Evolutionary conservation across 1,140 invertebrate species (phyloP).

Genomic region (Pseudomyrmex flavicornis): DNA sequence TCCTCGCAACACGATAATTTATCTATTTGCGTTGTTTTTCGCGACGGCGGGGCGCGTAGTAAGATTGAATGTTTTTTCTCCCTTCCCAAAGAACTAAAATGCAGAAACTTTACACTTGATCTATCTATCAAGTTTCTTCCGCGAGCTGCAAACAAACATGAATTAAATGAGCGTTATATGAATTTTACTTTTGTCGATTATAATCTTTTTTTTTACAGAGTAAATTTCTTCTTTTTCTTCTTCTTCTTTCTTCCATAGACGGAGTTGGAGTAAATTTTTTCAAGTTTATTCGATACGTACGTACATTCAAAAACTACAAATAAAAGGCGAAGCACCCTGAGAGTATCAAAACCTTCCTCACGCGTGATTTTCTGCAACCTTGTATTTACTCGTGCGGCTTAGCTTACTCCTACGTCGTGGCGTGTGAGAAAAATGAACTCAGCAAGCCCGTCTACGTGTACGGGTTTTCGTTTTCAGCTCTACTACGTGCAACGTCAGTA

Average conservation of each 20-base stretch:
- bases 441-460: conserved; percentile 21
- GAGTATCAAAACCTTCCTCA: not conserved
- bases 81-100: not conserved
- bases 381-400: conserved; percentile 34
- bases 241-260: no score
- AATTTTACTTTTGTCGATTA: no score
- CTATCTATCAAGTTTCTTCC: no score
- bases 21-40: not conserved
- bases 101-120: not conserved
- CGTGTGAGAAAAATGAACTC: conserved; percentile 45
- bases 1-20: not conserved
- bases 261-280: no score
- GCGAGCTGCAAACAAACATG: no score
- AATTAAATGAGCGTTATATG: no score
- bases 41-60: not conserved
- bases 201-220: no score
- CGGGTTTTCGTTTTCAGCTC: conserved; percentile 58
- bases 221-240: no score
- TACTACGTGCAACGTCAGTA: conserved; percentile 70
- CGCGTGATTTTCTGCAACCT: conserved; percentile 36
- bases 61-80: not conserved
- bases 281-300: no score
- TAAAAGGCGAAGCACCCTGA: not conserved
- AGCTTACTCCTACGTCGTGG: not conserved
- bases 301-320: not conserved